Evolutionary conservation across 1,140 invertebrate species (phyloP), one percentile per base, ranked within the genome.

Genomic region (Goniozus legneri): DNA sequence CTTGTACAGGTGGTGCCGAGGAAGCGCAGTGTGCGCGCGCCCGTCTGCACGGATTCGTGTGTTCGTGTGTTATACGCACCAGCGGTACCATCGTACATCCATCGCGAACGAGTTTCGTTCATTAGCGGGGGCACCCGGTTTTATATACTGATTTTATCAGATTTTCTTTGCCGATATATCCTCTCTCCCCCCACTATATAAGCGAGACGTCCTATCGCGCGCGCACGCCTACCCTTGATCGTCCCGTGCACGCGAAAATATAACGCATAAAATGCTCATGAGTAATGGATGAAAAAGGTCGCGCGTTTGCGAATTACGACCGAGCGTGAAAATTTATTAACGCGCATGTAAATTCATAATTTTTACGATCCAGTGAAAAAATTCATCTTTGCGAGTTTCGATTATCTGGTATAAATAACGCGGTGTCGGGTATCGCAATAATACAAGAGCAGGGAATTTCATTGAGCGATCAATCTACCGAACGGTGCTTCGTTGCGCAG

Each of bases 71-170:
- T n/a, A 18, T 18, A 8, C 43, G 43, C 42, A 22, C n/a, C n/a
- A n/a, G n/a, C n/a, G n/a, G n/a, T n/a, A n/a, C n/a, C n/a, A 14
- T 14, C 16, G 35, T 34, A 31, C 35, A 45, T 47, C 27, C 12
- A 42, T 36, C 54, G 54, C 56, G 51, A 54, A 58, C 44, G 39
- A 57, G 50, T 54, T 57, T 47, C 42, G 61, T 69, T 68, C 61
- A 62, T 68, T 68, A 69, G 53, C 50, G 44, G 37, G 32, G 24
- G 24, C 44, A 30, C 46, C 22, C 39, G 36, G 47, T 10, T 42
- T 56, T 50, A 34, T 40, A 39, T 34, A 31, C 35, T 50, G 62
- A 67, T 67, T 58, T 63, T 58, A 69, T 67, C 64, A 54, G 44
- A 50, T 61, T 65, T 65, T 44, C 53, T 54, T 30, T 47, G 47